A percentile compares a stretch with the other conserved stretches of the same genome.
Evolutionary conservation across 2,113 vertebrate species (phyloP).

Genomic region (Eulacestoma nigropectus): DNA sequence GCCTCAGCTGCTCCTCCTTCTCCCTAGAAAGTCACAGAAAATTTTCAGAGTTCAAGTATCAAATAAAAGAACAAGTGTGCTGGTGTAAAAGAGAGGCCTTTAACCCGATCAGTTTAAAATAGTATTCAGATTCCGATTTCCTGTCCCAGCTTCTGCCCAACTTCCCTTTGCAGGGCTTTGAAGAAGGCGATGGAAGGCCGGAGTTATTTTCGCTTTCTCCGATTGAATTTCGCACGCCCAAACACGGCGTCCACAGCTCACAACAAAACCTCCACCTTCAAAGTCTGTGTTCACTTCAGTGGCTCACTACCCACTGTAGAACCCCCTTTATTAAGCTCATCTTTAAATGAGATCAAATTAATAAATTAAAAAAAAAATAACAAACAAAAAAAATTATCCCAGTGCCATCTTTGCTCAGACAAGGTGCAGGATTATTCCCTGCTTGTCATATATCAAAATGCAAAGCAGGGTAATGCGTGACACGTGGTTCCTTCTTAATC

Average conservation of each 20-base stretch:
- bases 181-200: not conserved
- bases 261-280: not conserved
- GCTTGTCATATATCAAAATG: not conserved
- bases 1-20: constrained; percentile 83
- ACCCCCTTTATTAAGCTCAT: not conserved
- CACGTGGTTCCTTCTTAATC: not conserved
- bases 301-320: not conserved
- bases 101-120: constrained; percentile 59
- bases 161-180: constrained; percentile 40
- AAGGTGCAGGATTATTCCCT: not conserved
- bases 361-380: not conserved
- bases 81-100: constrained; percentile 55
- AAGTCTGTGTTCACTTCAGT: not conserved
- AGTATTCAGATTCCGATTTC: constrained; percentile 58
- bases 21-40: constrained; percentile 81
- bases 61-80: constrained; percentile 56
- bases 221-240: not conserved
- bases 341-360: not conserved
- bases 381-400: not conserved
- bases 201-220: constrained; percentile 17
- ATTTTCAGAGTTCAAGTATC: constrained; percentile 59
- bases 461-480: not conserved
- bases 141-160: constrained; percentile 54
- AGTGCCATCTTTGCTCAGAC: not conserved
- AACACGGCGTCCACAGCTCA: not conserved